A percentile compares a stretch with the other conserved stretches of the same genome.
These are phyloP conservation scores for Antechinus stuartii DNA, from an alignment of 2,113 vertebrate species.

Conservation along the genomic window DNA sequence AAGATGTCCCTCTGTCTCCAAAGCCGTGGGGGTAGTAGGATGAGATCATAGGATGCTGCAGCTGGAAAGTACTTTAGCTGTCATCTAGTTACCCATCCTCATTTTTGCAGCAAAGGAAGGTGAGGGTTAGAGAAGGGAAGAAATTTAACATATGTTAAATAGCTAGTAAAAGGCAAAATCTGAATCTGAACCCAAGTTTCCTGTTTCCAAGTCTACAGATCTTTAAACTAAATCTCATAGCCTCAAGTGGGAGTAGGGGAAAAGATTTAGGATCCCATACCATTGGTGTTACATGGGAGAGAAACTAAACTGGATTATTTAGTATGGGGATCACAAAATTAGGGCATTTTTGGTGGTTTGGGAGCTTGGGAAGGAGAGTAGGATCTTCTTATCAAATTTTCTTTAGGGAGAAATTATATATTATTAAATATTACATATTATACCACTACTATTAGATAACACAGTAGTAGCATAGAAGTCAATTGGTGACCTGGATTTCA, in stretches of 20 bases:
- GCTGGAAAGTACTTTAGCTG: not conserved
- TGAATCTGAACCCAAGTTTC: not conserved
- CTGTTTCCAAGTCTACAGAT: fast-evolving
- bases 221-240: too few species aligned
- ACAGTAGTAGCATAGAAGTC: not conserved
- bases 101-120: not conserved
- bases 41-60: not conserved
- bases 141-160: not conserved
- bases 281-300: not conserved
- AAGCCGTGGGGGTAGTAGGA: not conserved
- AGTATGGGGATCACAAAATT: not conserved
- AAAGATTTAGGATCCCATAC: not conserved
- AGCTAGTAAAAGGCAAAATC: not conserved
- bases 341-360: not conserved
- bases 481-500: not conserved
- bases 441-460: not conserved
- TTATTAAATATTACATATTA: not conserved
- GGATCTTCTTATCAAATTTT: not conserved
- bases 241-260: not conserved
- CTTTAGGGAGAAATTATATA: not conserved
- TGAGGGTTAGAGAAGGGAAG: not conserved
- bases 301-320: not conserved
- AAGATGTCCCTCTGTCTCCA: not conserved
- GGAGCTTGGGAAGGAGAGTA: not conserved
- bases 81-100: not conserved